These are phyloP conservation scores for Pyrocephalus nanus DNA, from an alignment of 2,797 vertebrate genomes.

Conservation along the genomic window DNA sequence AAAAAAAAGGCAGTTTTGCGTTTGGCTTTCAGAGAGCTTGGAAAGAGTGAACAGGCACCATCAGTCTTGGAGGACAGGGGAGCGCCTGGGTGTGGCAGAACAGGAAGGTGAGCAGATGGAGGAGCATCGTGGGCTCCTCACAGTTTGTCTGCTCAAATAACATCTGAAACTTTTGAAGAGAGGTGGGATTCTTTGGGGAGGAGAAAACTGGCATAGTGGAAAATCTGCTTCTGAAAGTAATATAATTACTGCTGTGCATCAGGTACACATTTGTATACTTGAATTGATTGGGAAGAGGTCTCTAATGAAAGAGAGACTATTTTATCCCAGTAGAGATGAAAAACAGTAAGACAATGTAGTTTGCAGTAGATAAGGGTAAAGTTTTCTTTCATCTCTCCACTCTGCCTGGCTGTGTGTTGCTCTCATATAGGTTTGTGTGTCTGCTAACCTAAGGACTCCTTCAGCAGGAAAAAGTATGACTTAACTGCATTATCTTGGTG, in stretches of 20 bases:
- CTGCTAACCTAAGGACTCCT: slow-evolving; percentile 8
- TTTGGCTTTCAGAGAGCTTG: neutral
- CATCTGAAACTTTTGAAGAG: slow-evolving; percentile 55
- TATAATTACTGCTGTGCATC: neutral
- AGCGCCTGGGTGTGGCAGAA: neutral
- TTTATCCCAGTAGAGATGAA: neutral
- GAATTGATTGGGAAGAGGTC: neutral
- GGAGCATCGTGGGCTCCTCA: neutral
- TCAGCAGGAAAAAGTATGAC: neutral
- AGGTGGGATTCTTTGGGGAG: slow-evolving; percentile 2
- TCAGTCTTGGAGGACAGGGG: neutral
- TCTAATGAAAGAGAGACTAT: neutral
- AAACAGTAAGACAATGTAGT: neutral
- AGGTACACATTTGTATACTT: neutral
- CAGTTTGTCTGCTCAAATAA: slow-evolving; percentile 54
- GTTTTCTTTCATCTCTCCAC: neutral
- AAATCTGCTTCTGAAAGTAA: slow-evolving; percentile 35
- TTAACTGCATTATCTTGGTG: neutral
- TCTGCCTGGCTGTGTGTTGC: neutral
- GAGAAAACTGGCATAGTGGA: slow-evolving; percentile 18
- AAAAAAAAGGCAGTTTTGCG: neutral
- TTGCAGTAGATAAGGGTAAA: neutral
- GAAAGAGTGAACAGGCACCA: neutral
- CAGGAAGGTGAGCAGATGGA: slow-evolving; percentile 18
- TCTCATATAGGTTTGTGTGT: neutral